Percentiles rank a stretch among this genome's conserved stretches.
These are phyloP conservation scores for Synanthedon tipuliformis DNA, from an alignment of 2,888 invertebrate species.

Conservation along the genomic window DNA sequence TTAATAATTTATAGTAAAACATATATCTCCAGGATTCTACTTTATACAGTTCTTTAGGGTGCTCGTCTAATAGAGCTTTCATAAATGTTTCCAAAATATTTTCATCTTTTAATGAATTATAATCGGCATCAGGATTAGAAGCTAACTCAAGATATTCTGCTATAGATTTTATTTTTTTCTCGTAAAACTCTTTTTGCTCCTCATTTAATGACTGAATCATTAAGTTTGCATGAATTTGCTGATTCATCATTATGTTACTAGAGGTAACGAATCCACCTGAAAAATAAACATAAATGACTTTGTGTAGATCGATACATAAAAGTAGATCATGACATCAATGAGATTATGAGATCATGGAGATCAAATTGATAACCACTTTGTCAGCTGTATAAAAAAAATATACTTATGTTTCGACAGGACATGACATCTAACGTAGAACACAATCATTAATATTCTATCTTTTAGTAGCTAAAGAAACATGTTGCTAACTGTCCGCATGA, in stretches of 20 bases:
- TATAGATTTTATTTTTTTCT: constrained; percentile 74
- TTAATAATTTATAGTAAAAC: constrained; percentile 75
- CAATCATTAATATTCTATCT: too few relatives aligned
- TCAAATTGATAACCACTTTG: too few relatives aligned
- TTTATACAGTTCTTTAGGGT: constrained; percentile 74
- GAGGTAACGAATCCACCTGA: constrained; percentile 76
- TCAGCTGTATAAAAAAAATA: too few relatives aligned
- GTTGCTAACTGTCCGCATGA: too few relatives aligned
- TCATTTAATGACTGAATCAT: constrained; percentile 75
- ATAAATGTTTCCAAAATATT: constrained; percentile 72
- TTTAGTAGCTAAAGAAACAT: too few relatives aligned
- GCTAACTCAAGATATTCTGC: constrained; percentile 69
- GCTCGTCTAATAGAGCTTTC: constrained; percentile 69
- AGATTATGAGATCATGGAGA: too few relatives aligned
- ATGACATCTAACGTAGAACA: too few relatives aligned
- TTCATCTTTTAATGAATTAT: constrained; percentile 64
- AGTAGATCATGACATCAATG: too few relatives aligned
- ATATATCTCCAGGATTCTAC: constrained; percentile 76
- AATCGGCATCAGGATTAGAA: constrained; percentile 40
- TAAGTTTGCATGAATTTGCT: constrained; percentile 68
- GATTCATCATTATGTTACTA: constrained; percentile 77
- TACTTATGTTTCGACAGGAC: too few relatives aligned
- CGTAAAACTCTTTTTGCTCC: constrained; percentile 75
- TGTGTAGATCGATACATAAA: too few relatives aligned
- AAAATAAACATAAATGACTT: constrained; percentile 10